Conservation (phyloP, 2,113 vertebrate genomes). For the rat (Rattus norvegicus) region GRCr8 NC_086030.1:29218501-29219000, state of each 20-base stretch:
- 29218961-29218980: background rate
- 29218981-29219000: background rate
- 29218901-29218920: background rate
- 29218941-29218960: background rate
- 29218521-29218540: background rate
- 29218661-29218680: background rate
- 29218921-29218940: background rate
- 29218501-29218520: background rate
- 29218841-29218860: background rate
- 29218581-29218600: background rate
- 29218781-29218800: background rate
- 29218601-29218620: background rate
- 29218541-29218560: background rate
- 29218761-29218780: background rate
- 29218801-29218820: background rate
- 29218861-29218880: background rate
- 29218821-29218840: background rate
- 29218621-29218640: background rate
- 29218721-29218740: background rate
- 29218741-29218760: background rate
- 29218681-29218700: background rate
- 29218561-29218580: background rate
- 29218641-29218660: background rate
- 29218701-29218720: background rate
- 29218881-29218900: background rate